phyloP scores from a whole-genome alignment of 2,888 invertebrate genomes.

The Rhimphoctona megacephalus region DNA sequence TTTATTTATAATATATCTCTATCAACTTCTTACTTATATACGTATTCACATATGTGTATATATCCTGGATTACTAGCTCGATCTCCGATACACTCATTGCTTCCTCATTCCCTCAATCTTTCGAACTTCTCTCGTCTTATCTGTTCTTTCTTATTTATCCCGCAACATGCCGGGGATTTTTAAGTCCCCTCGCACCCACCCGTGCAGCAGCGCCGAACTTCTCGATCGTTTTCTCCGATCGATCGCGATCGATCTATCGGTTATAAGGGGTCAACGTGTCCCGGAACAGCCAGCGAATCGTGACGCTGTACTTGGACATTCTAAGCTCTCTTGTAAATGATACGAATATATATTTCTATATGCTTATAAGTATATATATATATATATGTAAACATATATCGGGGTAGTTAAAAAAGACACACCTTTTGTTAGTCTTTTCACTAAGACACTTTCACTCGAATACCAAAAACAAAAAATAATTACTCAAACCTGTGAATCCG shows the following conservation, averaged over 20 bases:
- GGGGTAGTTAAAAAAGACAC: constrained; percentile 5
- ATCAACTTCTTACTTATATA: constrained; percentile 19
- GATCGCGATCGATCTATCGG: constrained; percentile 63
- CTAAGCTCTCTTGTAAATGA: constrained; percentile 40
- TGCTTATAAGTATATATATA: neutral
- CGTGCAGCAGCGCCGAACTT: constrained; percentile 16
- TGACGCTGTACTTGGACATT: constrained; percentile 62
- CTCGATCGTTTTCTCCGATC: constrained; percentile 63
- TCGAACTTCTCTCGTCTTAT: constrained; percentile 36
- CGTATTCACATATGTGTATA: neutral
- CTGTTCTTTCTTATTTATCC: constrained; percentile 37
- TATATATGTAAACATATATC: neutral
- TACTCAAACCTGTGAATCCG: neutral
- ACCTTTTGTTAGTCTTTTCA: neutral
- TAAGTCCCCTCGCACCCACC: neutral
- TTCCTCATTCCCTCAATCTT: constrained; percentile 53
- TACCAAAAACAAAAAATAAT: neutral
- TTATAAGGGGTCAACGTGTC: constrained; percentile 63
- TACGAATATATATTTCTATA: constrained; percentile 9
- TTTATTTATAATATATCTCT: constrained; percentile 51
- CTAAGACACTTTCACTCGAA: neutral
- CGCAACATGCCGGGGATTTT: neutral
- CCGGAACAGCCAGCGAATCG: constrained; percentile 65
- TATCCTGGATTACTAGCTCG: constrained; percentile 26
- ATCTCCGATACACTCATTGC: constrained; percentile 36